Conservation (phyloP, 1,140 invertebrate species). For the Thaumetopoea pityocampa region DNA sequence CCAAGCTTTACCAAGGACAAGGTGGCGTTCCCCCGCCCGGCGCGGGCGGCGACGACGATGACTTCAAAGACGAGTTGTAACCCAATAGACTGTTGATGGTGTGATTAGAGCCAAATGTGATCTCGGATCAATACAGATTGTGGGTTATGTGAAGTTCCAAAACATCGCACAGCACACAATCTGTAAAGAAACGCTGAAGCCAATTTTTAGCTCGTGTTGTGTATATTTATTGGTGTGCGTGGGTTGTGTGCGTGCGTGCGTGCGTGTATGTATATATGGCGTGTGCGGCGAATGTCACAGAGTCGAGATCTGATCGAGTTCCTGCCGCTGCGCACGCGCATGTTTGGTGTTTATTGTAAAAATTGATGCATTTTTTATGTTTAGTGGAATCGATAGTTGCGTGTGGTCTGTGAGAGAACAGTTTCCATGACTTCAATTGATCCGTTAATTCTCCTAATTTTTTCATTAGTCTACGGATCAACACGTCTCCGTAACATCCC, state of each 20-base stretch:
- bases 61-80: constrained; percentile 93
- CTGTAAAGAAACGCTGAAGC: constrained; percentile 42
- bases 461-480: constrained; percentile 21
- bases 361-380: constrained; percentile 62
- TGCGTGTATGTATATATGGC: constrained; percentile 24
- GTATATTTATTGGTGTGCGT: constrained; percentile 65
- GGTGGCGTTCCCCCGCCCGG: constrained; percentile 85
- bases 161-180: constrained; percentile 24
- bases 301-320: constrained; percentile 27
- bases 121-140: constrained; percentile 36
- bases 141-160: constrained; percentile 4
- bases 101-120: constrained; percentile 63
- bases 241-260: constrained; percentile 22
- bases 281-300: constrained; percentile 27
- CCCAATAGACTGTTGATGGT: constrained; percentile 47
- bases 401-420: constrained; percentile 28
- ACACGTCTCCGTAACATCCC: constrained; percentile 43
- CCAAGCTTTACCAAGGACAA: constrained; percentile 95
- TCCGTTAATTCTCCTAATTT: constrained; percentile 23
- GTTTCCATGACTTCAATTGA: constrained; percentile 28
- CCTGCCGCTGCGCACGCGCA: constrained; percentile 28
- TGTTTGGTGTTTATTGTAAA: constrained; percentile 34
- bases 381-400: constrained; percentile 44
- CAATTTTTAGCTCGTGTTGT: constrained; percentile 56
- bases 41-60: constrained; percentile 83